Base-by-base conservation (phyloP, 2,888 invertebrate species). In the Melinaea menophilus region DNA sequence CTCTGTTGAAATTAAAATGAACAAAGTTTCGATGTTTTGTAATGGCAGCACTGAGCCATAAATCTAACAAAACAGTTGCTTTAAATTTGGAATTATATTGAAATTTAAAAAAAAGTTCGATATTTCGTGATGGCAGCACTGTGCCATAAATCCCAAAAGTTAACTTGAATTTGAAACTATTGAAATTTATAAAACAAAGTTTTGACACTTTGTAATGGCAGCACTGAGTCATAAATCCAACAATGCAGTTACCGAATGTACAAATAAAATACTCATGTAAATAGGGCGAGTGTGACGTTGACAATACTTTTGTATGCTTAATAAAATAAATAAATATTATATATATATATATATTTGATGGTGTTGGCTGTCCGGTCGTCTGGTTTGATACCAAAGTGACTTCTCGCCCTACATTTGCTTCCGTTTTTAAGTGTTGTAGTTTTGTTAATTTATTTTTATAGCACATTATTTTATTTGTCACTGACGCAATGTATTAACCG, bases 401-500 rank as follows among this genome's bases (percentile, higher is more conserved):
- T 69, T 78, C 90, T 89, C 90, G 89, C 90, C 90, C 90, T 90
- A 86, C 84, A 77, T 79, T 77, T 76, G 82, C 80, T 84, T 86
- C 80, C 75, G 76, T 77, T 79, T 84, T 78, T 79, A 82, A 84
- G 80, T 87, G 88, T 89, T 89, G 82, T 88, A 86, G 79, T 85
- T 86, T 87, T 88, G 89, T 89, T 90, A 88, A 88, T 88, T 89
- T 90, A 88, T 86, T 89, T 86, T 83, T 86, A 84, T 77, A 80
- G 88, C 90, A 90, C 90, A 89, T 86, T 86, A 82, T 85, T 85
- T 90, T 86, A 87, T 87, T 89, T 85, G 80, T 87, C 87, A 87
- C 89, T 88, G 86, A 84, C 87, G 80, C 78, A 78, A 82, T 85
- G 76, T 88, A 84, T 85, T 88, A 85, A 86, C 82, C 82, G 82